These are phyloP conservation scores for Helicoverpa zea DNA, from an alignment of 1,140 invertebrate genomes.

Conservation along the genomic window DNA sequence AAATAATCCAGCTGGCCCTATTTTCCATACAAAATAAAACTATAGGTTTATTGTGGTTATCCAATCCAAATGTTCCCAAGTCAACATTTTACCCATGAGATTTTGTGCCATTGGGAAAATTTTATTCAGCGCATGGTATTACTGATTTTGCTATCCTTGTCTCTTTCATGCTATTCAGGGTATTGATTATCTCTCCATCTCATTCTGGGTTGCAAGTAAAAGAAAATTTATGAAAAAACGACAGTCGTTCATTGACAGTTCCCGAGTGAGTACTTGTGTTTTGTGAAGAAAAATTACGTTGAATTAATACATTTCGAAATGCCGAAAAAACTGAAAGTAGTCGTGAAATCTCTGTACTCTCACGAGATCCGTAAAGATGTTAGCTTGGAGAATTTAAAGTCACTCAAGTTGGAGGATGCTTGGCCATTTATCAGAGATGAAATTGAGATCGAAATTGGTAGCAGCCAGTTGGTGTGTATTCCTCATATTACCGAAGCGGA, in stretches of 20 bases:
- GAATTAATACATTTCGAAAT: conserved; percentile 66
- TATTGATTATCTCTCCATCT: conserved; percentile 40
- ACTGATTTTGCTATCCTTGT: conserved; percentile 15
- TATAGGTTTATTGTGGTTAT: no score
- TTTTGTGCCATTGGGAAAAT: neutral
- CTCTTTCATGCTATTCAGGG: neutral
- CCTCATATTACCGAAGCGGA: conserved; percentile 85
- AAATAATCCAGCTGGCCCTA: no score
- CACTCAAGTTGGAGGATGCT: conserved; percentile 83
- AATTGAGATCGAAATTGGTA: conserved; percentile 85
- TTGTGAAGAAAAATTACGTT: conserved; percentile 35
- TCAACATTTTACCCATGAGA: no score
- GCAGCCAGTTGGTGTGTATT: conserved; percentile 82
- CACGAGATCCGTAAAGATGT: conserved; percentile 86
- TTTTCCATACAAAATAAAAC: no score
- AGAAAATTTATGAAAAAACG: conserved; percentile 11
- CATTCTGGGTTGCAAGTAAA: conserved; percentile 12
- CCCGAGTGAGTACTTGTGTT: neutral
- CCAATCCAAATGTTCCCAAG: no score
- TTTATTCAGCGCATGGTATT: conserved; percentile 20
- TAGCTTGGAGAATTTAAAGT: conserved; percentile 79
- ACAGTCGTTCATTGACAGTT: conserved; percentile 64
- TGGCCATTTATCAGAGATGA: conserved; percentile 86
- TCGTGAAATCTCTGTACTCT: conserved; percentile 83
- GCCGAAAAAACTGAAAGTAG: conserved; percentile 85